These are phyloP conservation scores for Eupleurogrammus muticus DNA, from an alignment of 2,797 vertebrate genomes.

Conservation along the genomic window DNA sequence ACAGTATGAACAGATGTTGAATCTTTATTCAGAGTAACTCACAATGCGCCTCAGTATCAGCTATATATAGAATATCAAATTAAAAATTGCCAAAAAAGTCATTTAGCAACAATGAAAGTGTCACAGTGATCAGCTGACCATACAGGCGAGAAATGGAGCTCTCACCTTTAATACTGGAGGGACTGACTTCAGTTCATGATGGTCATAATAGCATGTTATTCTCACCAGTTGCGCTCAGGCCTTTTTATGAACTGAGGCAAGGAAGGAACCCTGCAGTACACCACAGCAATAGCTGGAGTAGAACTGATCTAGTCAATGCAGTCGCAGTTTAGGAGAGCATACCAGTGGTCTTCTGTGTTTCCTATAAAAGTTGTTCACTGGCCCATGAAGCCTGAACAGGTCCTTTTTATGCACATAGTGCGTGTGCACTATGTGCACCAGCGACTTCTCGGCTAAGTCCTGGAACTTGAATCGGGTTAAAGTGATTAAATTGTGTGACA, in stretches of 20 bases:
- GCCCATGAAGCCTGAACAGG: too few relatives aligned
- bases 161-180: too few relatives aligned
- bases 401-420: too few relatives aligned
- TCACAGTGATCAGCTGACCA: neutral
- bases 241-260: too few relatives aligned
- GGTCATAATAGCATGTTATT: neutral
- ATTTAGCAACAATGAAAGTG: neutral
- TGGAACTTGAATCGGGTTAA: too few relatives aligned
- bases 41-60: neutral
- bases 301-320: neutral
- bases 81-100: neutral
- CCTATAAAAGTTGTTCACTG: too few relatives aligned
- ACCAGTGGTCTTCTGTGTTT: neutral
- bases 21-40: slow-evolving; percentile 5
- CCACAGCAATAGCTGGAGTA: neutral
- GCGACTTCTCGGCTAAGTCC: too few relatives aligned
- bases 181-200: neutral
- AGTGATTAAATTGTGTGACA: too few relatives aligned
- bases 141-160: neutral
- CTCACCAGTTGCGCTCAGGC: neutral
- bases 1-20: slow-evolving; percentile 8
- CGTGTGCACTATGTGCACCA: too few relatives aligned
- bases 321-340: neutral
- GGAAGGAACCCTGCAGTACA: too few relatives aligned
- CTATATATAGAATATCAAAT: neutral